Evolutionary conservation across 2,797 vertebrate genomes (phyloP), one percentile per base, ranked within the genome.

Genomic region (Acanthis flammea): DNA sequence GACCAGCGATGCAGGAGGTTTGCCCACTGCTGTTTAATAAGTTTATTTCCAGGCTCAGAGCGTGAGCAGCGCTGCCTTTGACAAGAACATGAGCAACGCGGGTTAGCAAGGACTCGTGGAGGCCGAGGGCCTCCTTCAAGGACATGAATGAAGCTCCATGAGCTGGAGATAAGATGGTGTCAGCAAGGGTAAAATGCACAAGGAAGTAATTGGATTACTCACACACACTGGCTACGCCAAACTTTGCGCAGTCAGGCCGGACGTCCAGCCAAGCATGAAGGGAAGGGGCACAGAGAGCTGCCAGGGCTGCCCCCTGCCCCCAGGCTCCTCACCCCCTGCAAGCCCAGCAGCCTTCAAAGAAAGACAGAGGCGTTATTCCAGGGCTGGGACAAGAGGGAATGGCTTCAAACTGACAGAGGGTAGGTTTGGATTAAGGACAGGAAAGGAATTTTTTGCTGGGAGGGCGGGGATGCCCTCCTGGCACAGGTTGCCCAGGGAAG

Each of bases 151-250:
- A 96, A 95, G 84, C 68, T 89, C 75, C 81, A 41, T 6, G 84
- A 92, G 87, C 79, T 83, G 82, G 82, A 92, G 82, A 62, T 87
- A 92, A 92, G 94, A 86, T 9, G 41, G 79, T 75, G 60, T 71
- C 88, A 93, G 94, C 2, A 8, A 93, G 82, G 91, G 68, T 75
- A 73, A 94, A 95, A 94, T 37, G 90, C 92, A 71, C 75, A 89
- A 74, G 61, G 84, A 92, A 80, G 76, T 92, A 91, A 95, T 95
- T 92, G 44, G 30, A 92, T 95, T 96, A 96, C 91, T 96, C 81
- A 94, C 92, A 94, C 81, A 39, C 81, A 44, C 53, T 78, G 93
- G n/a, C 71, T 89, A 74, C 2, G 24, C 79, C 92, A 88, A 97
- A 92, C 72, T 92, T 93, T 22, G 90, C 3, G 5, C 58, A 57